phyloP scores from a whole-genome alignment of 2,113 vertebrate species.

The Todiramphus saurophagus region DNA sequence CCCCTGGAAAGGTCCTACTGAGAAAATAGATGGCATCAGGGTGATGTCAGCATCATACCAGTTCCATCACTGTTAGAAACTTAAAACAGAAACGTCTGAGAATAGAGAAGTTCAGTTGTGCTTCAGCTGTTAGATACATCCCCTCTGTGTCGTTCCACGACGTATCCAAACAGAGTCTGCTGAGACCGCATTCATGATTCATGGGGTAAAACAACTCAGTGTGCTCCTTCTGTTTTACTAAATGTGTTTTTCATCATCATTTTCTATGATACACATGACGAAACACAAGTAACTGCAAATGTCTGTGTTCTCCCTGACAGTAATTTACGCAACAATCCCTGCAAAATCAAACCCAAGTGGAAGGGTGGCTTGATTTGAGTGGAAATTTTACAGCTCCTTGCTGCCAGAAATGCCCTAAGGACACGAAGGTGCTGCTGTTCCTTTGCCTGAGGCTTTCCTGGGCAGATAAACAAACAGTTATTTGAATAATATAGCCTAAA shows the following conservation, averaged over 20 bases:
- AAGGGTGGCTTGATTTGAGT: not conserved
- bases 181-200: not conserved
- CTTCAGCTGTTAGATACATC: not conserved
- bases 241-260: not conserved
- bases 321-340: not conserved
- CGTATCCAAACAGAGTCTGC: not conserved
- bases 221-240: not conserved
- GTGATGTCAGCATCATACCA: not conserved
- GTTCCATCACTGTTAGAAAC: not conserved
- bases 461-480: not conserved
- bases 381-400: not conserved
- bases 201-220: not conserved
- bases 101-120: not conserved
- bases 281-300: not conserved
- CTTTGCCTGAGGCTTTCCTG: not conserved
- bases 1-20: not conserved
- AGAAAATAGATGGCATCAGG: not conserved
- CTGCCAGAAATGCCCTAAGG: not conserved
- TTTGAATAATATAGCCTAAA: not conserved
- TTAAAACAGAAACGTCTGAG: not conserved
- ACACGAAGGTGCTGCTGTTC: fast-evolving
- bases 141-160: fast-evolving
- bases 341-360: not conserved
- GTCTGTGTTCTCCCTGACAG: fast-evolving
- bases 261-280: fast-evolving